phyloP scores from a whole-genome alignment of 2,888 invertebrate genomes.

The Antheraea yamamai region DNA sequence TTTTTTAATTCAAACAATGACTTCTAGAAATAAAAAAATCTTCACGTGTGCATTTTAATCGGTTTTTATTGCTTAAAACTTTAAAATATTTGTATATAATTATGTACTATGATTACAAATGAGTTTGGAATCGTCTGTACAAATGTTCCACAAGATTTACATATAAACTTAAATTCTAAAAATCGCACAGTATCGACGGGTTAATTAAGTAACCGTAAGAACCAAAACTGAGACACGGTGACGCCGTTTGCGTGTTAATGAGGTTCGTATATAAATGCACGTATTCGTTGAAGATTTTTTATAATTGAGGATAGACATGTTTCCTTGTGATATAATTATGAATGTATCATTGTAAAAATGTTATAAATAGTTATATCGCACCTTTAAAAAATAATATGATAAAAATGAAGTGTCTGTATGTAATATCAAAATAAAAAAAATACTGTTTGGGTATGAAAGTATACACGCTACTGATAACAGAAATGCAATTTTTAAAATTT shows the following conservation, averaged over 20 bases:
- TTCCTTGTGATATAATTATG: too few species aligned
- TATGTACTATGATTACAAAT: slow-evolving; percentile 45
- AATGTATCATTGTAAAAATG: too few species aligned
- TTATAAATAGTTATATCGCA: too few species aligned
- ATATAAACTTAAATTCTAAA: slow-evolving; percentile 15
- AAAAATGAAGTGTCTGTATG: too few species aligned
- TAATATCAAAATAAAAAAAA: too few species aligned
- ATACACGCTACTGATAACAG: too few species aligned
- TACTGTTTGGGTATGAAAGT: too few species aligned
- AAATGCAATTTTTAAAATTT: too few species aligned
- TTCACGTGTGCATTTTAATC: slow-evolving; percentile 47
- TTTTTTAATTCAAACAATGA: slow-evolving; percentile 23
- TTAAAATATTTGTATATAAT: slow-evolving; percentile 41
- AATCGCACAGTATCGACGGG: not conserved
- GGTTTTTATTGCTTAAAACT: slow-evolving; percentile 36
- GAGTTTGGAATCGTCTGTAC: slow-evolving; percentile 28
- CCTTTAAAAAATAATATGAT: too few species aligned
- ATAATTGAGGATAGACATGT: not conserved
- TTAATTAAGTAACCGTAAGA: slow-evolving; percentile 7
- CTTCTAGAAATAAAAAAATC: slow-evolving; percentile 33
- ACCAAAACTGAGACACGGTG: not conserved
- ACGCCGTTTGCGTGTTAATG: slow-evolving; percentile 8
- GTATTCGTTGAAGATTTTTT: not conserved
- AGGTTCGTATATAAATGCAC: not conserved
- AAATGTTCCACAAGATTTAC: slow-evolving; percentile 22